These are phyloP conservation scores for Drosophila mercatorum DNA, from an alignment of 2,888 invertebrate species.

Conservation along the genomic window DNA sequence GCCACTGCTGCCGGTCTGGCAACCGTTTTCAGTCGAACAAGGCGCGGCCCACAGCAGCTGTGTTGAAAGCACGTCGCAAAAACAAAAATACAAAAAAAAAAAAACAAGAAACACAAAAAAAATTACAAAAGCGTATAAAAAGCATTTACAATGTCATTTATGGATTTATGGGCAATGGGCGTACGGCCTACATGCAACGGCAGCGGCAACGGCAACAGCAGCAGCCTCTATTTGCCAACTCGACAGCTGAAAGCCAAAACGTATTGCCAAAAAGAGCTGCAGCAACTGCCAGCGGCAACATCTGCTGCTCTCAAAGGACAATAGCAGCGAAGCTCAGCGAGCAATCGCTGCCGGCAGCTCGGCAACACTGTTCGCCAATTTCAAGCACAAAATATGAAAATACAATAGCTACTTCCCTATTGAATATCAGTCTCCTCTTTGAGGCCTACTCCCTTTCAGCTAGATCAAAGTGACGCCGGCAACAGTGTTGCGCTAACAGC, in stretches of 20 bases:
- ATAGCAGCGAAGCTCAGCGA: not conserved
- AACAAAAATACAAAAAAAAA: constrained; percentile 4
- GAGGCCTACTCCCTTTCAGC: not conserved
- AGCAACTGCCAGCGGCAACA: constrained; percentile 4
- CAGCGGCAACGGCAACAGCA: not conserved
- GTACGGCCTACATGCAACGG: constrained; percentile 19
- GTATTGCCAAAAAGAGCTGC: not conserved
- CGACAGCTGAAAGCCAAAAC: constrained; percentile 1
- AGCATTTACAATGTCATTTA: constrained; percentile 25
- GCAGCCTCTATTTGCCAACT: constrained; percentile 6
- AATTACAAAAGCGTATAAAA: not conserved
- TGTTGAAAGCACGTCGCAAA: constrained; percentile 35
- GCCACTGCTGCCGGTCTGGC: not conserved
- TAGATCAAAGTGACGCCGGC: not conserved
- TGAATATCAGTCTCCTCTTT: not conserved
- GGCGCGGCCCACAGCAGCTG: constrained; percentile 34
- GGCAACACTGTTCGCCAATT: not conserved
- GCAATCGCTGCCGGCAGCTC: not conserved
- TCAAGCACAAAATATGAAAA: not conserved
- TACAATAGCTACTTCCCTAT: not conserved
- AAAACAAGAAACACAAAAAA: not conserved
- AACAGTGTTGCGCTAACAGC: not conserved
- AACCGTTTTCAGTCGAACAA: constrained; percentile 14
- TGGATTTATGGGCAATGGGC: constrained; percentile 29
- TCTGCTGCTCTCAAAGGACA: not conserved